Evolutionary conservation across 2,113 vertebrate species (phyloP).

Genomic region (Paedocypris sp.): DNA sequence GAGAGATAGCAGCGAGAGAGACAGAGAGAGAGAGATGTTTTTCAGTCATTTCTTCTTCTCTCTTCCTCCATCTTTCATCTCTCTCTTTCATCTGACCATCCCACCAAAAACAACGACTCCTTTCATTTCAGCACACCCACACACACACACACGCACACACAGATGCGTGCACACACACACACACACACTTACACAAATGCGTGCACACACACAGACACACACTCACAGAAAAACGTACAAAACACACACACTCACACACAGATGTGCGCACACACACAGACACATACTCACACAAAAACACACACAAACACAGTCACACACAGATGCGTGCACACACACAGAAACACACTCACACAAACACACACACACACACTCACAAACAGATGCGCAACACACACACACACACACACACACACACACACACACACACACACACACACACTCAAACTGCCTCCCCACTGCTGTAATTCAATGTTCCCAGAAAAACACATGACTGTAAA

Average conservation of each 20-base stretch:
- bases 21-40: too few relatives aligned
- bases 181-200: too few relatives aligned
- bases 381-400: not conserved
- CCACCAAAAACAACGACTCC: conserved; percentile 11
- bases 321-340: not conserved
- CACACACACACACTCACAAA: conserved; percentile 3
- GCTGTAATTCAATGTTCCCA: conserved; percentile 68
- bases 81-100: conserved; percentile 32
- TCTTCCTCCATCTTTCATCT: conserved; percentile 25
- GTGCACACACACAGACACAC: too few relatives aligned
- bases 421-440: not conserved
- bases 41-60: conserved; percentile 2
- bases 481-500: conserved; percentile 69
- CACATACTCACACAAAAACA: too few relatives aligned
- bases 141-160: too few relatives aligned
- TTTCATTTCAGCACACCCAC: too few relatives aligned
- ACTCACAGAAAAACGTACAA: conserved; percentile 10
- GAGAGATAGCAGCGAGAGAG: too few relatives aligned
- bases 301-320: not conserved
- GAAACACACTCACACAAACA: not conserved
- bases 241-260: not conserved
- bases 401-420: not conserved
- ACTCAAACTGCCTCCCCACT: conserved; percentile 47
- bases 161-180: too few relatives aligned
- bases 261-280: not conserved